These are phyloP conservation scores for Ethmia dodecea DNA, from an alignment of 2,888 invertebrate species.

Conservation along the genomic window DNA sequence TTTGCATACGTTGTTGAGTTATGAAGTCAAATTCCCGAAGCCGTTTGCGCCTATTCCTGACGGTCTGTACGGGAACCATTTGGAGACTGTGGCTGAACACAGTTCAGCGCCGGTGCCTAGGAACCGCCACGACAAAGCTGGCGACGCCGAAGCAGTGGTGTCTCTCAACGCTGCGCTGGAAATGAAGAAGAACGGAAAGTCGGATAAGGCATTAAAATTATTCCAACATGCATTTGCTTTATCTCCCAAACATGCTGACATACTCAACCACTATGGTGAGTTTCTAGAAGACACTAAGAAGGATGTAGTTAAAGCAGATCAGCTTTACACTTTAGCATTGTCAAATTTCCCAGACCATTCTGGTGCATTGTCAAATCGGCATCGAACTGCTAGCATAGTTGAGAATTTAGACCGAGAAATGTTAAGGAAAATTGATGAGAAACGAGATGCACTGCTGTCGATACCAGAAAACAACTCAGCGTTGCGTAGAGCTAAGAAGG, in stretches of 20 bases:
- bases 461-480: conserved; percentile 90
- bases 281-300: conserved; percentile 91
- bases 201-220: conserved; percentile 89
- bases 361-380: conserved; percentile 87
- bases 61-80: conserved; percentile 57
- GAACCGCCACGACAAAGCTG: conserved; percentile 38
- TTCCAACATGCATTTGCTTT: conserved; percentile 95
- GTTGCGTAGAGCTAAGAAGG: conserved; percentile 91
- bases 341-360: conserved; percentile 89
- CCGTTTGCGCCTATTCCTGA: conserved; percentile 65
- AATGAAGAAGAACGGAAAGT: conserved; percentile 88
- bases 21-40: conserved; percentile 52
- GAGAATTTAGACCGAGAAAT: conserved; percentile 91
- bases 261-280: conserved; percentile 94
- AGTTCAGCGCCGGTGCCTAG: conserved; percentile 26
- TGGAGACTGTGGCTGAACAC: conserved; percentile 49
- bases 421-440: conserved; percentile 88
- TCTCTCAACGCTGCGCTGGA: conserved; percentile 91
- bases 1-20: conserved; percentile 54
- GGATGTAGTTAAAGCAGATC: conserved; percentile 93
- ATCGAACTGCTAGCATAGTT: conserved; percentile 91
- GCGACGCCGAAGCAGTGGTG: conserved; percentile 86
- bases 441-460: conserved; percentile 87
- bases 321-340: conserved; percentile 91
- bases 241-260: conserved; percentile 94